Evolutionary conservation across 1,140 invertebrate genomes (phyloP), one percentile per base, ranked within the genome.

Genomic region (Cryptotermes secundus): DNA sequence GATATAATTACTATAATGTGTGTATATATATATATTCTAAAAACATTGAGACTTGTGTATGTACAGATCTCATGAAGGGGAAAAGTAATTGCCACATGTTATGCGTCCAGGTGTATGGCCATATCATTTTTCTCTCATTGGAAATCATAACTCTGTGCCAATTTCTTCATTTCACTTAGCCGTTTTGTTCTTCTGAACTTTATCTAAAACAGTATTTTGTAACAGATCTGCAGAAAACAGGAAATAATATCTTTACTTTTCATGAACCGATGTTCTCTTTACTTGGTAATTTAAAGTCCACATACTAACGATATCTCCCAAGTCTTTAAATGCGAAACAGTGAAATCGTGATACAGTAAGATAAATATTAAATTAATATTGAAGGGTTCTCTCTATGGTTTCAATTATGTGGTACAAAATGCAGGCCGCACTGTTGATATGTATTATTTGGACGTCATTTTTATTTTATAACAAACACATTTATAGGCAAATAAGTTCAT

Each of bases 11-110:
- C 31, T 72, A n/a, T 31, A 59, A 72, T 31, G 59, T 72, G 59
- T 72, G 59, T 72, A 72, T 31, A 72, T 72, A 72, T 31, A 72
- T 26, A 72, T 72, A n/a, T 72, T 72, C 59, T 72, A 72, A 72
- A 4, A 16, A 31, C 59, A 72, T 72, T n/a, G 38, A 31, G 26
- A 72, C 2, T 31, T 72, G 26, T 72, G n/a, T 72, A 72, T 72
- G 59, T 31, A 31, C n/a, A 72, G 14, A n/a, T 31, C 59, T 6
- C 26, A 31, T 72, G 4, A 72, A 72, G 10, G 26, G n/a, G 4
- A 72, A n/a, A 31, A 31, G 14, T 31, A 72, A 9, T 31, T n/a
- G 26, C 59, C 31, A 2, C 59, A 72, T 72, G 26, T 31, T n/a
- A 31, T 7, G n/a, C 31, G 59, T 9, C 31, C n/a, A 1, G 26